Conservation (phyloP, 2,888 invertebrate species). For the Eurytoma californica region DNA sequence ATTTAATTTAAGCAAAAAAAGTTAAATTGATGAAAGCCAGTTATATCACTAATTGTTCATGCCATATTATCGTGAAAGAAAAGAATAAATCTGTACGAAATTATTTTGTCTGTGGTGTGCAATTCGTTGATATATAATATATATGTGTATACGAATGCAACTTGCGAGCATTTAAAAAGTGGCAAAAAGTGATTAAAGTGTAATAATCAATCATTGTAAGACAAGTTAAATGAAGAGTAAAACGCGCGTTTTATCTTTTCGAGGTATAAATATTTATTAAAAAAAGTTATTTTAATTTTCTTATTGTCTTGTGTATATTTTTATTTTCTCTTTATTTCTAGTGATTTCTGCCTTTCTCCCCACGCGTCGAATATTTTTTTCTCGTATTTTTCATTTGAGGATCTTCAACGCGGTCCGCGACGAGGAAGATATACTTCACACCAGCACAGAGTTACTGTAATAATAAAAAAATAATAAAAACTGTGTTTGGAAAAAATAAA, state of each 20-base stretch:
- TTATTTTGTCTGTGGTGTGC: conserved; percentile 40
- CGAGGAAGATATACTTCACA: conserved; percentile 1
- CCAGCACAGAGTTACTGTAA: conserved; percentile 50
- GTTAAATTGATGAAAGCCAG: not conserved
- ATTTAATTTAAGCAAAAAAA: too few species aligned
- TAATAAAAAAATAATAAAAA: conserved; percentile 13
- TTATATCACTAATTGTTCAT: conserved; percentile 33
- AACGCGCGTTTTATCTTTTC: conserved; percentile 30
- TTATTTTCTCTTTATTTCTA: conserved; percentile 30
- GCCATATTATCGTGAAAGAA: conserved; percentile 22
- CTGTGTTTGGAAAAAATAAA: conserved; percentile 13
- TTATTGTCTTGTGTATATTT: conserved; percentile 26
- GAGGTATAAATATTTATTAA: conserved; percentile 48
- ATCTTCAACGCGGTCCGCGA: not conserved
- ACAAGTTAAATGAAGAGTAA: conserved; percentile 23
- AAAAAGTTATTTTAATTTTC: conserved; percentile 19
- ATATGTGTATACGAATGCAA: conserved; percentile 47
- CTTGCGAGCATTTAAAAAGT: conserved; percentile 53
- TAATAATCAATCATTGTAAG: conserved; percentile 36
- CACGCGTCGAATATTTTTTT: not conserved
- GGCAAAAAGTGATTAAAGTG: conserved; percentile 33
- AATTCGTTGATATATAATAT: conserved; percentile 38
- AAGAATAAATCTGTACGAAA: conserved; percentile 17
- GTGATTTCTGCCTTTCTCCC: conserved; percentile 12
- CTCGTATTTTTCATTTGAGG: not conserved